phyloP scores from a whole-genome alignment of 2,888 invertebrate species.

The Augochlorella aurata region DNA sequence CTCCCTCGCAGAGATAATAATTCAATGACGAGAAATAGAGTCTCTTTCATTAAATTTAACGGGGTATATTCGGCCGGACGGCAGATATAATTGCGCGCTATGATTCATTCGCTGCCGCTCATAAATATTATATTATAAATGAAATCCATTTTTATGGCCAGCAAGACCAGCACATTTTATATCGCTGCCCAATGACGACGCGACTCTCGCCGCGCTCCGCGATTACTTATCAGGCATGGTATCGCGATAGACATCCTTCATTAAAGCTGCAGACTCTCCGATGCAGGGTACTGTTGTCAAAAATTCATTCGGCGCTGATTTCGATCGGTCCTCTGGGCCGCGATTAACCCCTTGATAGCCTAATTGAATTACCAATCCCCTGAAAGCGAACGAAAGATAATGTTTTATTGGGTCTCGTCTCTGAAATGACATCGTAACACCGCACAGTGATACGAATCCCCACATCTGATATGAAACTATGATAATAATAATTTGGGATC shows the following conservation, averaged over 20 bases:
- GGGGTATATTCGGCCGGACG: background rate
- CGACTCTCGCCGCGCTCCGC: background rate
- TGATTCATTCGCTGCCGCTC: background rate
- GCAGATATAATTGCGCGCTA: background rate
- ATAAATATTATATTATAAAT: slow-evolving; percentile 7
- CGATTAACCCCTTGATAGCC: background rate
- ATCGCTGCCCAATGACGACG: background rate
- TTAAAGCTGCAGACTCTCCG: background rate
- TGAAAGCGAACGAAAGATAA: too few species aligned
- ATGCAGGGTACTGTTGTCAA: slow-evolving; percentile 12
- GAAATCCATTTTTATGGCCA: background rate
- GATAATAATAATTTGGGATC: too few species aligned
- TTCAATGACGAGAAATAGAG: slow-evolving; percentile 5
- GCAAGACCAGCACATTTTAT: background rate
- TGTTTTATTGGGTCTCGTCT: too few species aligned
- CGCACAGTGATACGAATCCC: too few species aligned
- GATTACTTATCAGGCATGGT: background rate
- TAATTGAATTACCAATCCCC: too few species aligned
- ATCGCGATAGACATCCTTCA: background rate
- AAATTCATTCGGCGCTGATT: slow-evolving; percentile 27
- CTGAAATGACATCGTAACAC: too few species aligned
- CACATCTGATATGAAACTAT: too few species aligned
- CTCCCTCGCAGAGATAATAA: slow-evolving; percentile 33
- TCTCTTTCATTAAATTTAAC: background rate
- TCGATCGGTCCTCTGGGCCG: slow-evolving; percentile 22